These are phyloP conservation scores for Diplosoma virens DNA, from an alignment of 23 tunicate genomes.

Conservation along the genomic window DNA sequence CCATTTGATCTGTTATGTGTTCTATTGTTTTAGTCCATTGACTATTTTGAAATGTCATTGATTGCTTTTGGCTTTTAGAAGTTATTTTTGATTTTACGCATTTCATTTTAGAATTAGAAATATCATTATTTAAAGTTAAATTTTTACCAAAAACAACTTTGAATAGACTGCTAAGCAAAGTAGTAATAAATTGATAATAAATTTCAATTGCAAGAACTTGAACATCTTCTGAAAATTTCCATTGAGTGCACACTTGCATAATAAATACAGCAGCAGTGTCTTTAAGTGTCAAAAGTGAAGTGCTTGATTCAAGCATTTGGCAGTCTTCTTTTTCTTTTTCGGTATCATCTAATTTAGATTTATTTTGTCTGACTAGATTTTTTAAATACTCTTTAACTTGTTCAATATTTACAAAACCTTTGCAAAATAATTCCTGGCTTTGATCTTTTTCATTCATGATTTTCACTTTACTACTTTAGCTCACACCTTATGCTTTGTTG, in stretches of 20 bases:
- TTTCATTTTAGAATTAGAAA: background rate
- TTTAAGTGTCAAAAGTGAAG: background rate
- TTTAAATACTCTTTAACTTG: constrained; percentile 19
- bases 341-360: background rate
- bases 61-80: background rate
- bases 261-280: constrained; percentile 32
- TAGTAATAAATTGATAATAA: constrained; percentile 11
- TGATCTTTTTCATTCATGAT: background rate
- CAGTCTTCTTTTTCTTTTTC: background rate
- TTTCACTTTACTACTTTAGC: background rate
- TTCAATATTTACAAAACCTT: background rate
- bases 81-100: background rate
- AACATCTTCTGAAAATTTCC: constrained; percentile 42
- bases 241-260: constrained; percentile 27
- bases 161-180: background rate
- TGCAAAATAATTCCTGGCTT: background rate
- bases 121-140: background rate
- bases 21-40: constrained; percentile 55
- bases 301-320: too few species aligned
- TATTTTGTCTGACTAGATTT: background rate
- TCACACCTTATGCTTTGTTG: background rate
- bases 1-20: constrained; percentile 46
- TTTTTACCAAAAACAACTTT: background rate
- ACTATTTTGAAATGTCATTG: background rate
- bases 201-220: constrained; percentile 43